A percentile compares a stretch with the other conserved stretches of the same genome.
Evolutionary conservation across 2,888 invertebrate species (phyloP).

Genomic region (Cephus pygmeus): DNA sequence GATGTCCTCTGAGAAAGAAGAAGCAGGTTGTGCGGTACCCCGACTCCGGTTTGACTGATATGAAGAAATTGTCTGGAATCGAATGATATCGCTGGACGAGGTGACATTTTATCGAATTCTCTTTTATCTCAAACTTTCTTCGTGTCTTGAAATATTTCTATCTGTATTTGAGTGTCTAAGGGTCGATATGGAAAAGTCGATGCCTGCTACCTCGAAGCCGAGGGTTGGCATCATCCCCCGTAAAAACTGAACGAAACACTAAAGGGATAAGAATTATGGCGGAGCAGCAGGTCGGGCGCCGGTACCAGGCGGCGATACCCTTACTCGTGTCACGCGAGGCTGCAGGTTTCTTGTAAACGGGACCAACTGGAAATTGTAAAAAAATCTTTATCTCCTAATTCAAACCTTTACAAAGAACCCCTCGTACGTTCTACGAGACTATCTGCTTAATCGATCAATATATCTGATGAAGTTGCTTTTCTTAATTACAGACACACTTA

Average conservation of each 20-base stretch:
- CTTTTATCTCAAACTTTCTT: background rate
- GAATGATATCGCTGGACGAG: background rate
- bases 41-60: background rate
- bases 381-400: background rate
- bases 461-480: background rate
- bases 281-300: slow-evolving; percentile 66
- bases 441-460: background rate
- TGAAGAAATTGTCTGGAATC: background rate
- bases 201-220: background rate
- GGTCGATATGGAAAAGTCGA: background rate
- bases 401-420: slow-evolving; percentile 9
- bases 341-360: slow-evolving; percentile 4
- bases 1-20: background rate
- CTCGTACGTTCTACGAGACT: slow-evolving; percentile 9
- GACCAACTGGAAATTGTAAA: background rate
- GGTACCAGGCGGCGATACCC: slow-evolving; percentile 71
- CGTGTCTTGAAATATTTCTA: background rate
- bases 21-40: background rate
- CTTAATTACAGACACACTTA: slow-evolving; percentile 68
- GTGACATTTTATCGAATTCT: background rate
- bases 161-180: background rate
- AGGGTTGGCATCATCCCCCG: slow-evolving; percentile 9
- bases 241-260: slow-evolving; percentile 27
- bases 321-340: slow-evolving; percentile 63
- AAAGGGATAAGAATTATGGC: slow-evolving; percentile 55